phyloP scores from a whole-genome alignment of 2,888 invertebrate genomes.

The Crioceris asparagi region DNA sequence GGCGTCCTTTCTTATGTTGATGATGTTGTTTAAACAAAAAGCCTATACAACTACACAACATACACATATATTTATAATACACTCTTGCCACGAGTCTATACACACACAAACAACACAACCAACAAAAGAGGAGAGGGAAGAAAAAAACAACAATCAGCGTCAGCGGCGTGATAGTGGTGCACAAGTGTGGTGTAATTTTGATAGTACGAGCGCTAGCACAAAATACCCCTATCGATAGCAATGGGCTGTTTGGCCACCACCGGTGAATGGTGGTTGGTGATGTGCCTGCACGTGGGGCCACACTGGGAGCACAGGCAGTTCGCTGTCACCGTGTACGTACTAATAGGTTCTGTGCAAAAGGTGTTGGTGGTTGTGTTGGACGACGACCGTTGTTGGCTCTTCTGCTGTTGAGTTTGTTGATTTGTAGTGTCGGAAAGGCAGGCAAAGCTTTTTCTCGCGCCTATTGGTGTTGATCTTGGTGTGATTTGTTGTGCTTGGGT shows the following conservation, averaged over 20 bases:
- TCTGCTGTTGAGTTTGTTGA: too few relatives aligned
- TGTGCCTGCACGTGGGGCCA: conserved; percentile 38
- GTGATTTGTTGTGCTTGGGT: conserved; percentile 8
- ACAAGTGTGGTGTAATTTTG: too few relatives aligned
- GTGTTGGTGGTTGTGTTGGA: conserved; percentile 21
- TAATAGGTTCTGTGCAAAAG: conserved; percentile 29
- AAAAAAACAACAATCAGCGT: too few relatives aligned
- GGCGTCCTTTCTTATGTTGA: too few relatives aligned
- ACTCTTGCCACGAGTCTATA: too few relatives aligned
- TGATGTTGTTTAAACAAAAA: too few relatives aligned
- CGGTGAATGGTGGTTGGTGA: conserved; percentile 32
- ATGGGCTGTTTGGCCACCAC: conserved; percentile 36
- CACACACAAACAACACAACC: too few relatives aligned
- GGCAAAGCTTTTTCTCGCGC: conserved; percentile 32
- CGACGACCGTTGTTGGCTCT: conserved; percentile 18
- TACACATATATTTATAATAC: too few relatives aligned
- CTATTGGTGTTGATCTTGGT: conserved; percentile 27
- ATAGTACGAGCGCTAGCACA: conserved; percentile 43
- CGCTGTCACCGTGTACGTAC: conserved; percentile 31
- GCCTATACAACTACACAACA: too few relatives aligned
- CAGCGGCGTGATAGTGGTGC: too few relatives aligned
- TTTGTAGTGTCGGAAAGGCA: too few relatives aligned
- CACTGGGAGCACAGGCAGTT: conserved; percentile 40
- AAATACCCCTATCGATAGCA: conserved; percentile 40
- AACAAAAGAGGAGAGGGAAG: too few relatives aligned